Conservation (phyloP, 2,113 vertebrate species). For the Elephas maximus region DNA sequence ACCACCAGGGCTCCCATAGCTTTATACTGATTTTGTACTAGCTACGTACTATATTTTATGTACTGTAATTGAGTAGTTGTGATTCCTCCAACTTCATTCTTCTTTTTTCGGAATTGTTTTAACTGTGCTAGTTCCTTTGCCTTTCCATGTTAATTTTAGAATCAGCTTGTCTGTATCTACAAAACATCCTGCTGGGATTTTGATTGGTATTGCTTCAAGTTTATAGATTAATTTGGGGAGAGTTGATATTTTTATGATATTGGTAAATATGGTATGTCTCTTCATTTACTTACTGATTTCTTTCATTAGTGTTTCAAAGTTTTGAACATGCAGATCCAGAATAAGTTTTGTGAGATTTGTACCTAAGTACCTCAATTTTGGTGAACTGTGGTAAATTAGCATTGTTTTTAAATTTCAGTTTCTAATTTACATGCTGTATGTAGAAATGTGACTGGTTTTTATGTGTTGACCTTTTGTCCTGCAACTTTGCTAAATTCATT, state of each 20-base stretch:
- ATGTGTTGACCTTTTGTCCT: background rate
- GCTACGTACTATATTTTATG: no score
- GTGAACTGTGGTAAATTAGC: background rate
- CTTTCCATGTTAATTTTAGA: conserved; percentile 5
- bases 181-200: no score
- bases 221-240: background rate
- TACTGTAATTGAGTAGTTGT: background rate
- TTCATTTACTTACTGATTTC: background rate
- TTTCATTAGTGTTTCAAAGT: no score
- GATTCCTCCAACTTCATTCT: background rate
- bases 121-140: background rate
- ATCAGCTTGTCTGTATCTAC: background rate
- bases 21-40: background rate
- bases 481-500: background rate
- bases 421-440: background rate
- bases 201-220: no score
- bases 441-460: background rate
- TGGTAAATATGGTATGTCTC: background rate
- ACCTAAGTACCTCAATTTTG: background rate
- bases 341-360: background rate
- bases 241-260: conserved; percentile 20
- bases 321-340: no score
- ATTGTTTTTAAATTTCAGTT: background rate
- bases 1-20: background rate
- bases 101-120: background rate